Base-by-base conservation (phyloP, 2,113 vertebrate genomes). In the Ciconia stormi region DNA sequence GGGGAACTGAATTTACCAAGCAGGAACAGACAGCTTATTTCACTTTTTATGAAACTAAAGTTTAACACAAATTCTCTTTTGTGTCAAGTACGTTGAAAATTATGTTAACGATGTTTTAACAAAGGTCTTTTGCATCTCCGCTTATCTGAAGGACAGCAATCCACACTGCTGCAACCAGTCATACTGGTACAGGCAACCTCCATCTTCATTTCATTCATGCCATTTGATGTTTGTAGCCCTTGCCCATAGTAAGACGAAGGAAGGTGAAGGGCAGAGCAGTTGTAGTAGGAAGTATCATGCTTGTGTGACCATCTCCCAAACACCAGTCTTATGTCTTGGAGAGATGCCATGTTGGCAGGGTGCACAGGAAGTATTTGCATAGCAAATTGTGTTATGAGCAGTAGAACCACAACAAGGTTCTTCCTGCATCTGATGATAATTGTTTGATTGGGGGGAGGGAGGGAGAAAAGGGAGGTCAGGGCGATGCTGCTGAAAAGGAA, bases 381-480 rank as follows among this genome's bases (percentile, higher is more conserved):
- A 97, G 93, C 96, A 97, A 97, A 97, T 38, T 73, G 95, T 93
- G 92, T 96, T 95, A 90, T 9, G 97, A 97, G 93, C 95, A 84
- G 86, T 78, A 95, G 95, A 97, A 89, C 87, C 92, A 89, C 96
- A 97, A 95, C 79, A 93, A 91, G 91, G 71, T 95, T 93, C 94
- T 98, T 98, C 97, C 95, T 97, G 95, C 86, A 89, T 96, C 97
- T 84, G 32, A 76, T 95, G 87, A 44, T 92, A 76, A 85, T 89
- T 92, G 71, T 85, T 93, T 87, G 74, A 61, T 3, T 55, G 13
- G 36, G 78, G 89, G 80, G 21, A 72, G 77, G 78, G 49, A 79
- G 59, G 29, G 50, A 95, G 69, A 96, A 91, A 65, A 83, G 67
- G 42, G 61, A 95, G 78, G 62, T 74, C 92, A 90, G 88, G 86